A percentile compares a stretch with the other conserved stretches of the same genome.
These are phyloP conservation scores for Phymastichus coffea DNA, from an alignment of 1,140 invertebrate species.

Conservation along the genomic window DNA sequence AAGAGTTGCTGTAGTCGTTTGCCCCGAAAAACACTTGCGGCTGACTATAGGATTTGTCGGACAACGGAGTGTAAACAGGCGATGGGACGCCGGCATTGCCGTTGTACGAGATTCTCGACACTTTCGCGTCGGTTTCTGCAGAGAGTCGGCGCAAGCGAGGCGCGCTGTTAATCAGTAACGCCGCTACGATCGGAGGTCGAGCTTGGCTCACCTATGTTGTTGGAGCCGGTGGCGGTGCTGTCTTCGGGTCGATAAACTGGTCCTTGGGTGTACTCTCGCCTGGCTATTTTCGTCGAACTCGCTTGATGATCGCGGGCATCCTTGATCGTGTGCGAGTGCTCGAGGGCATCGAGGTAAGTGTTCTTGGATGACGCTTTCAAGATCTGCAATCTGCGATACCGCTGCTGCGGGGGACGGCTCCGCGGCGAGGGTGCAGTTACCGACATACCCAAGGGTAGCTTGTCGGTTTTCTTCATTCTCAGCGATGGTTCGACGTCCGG, in stretches of 20 bases:
- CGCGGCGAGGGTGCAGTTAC: not conserved
- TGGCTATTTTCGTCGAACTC: conserved; percentile 31
- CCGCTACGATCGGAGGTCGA: too few relatives aligned
- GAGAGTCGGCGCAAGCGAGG: too few relatives aligned
- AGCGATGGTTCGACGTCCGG: not conserved
- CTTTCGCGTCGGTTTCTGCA: not conserved
- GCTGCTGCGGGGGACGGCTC: not conserved
- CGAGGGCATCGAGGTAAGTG: conserved; percentile 54
- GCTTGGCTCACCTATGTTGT: too few relatives aligned
- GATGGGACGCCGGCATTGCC: not conserved
- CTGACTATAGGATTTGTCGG: conserved; percentile 2
- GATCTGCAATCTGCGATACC: too few relatives aligned
- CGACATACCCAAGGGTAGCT: not conserved
- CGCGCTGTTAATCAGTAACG: too few relatives aligned
- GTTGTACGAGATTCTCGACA: conserved; percentile 1
- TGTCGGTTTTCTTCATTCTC: not conserved
- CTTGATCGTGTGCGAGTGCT: conserved; percentile 51
- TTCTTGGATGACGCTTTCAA: conserved; percentile 33
- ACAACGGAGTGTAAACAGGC: not conserved
- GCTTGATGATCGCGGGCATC: conserved; percentile 35
- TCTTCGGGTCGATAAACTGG: conserved; percentile 30
- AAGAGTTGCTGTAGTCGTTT: not conserved
- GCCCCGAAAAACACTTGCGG: conserved; percentile 46
- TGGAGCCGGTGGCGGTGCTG: not conserved
- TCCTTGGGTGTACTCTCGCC: conserved; percentile 41